A percentile compares a stretch with the other conserved stretches of the same genome.
Evolutionary conservation across 2,888 invertebrate species (phyloP).

Genomic region (Leptinotarsa haldemani): DNA sequence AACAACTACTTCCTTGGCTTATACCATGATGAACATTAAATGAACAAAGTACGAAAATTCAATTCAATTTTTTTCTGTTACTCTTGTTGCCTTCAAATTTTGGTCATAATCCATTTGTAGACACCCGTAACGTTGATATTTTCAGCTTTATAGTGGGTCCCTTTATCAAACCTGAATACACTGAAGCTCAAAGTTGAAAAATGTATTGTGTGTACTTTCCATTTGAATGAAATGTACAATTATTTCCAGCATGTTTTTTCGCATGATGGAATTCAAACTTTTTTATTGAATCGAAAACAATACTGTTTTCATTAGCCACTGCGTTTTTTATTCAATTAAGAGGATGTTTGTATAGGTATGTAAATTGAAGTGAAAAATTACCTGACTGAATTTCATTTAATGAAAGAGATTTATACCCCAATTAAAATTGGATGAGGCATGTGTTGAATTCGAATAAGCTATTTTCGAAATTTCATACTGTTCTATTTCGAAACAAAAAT

Average conservation of each 20-base stretch:
- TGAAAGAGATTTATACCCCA: constrained; percentile 33
- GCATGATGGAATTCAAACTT: background rate
- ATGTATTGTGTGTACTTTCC: background rate
- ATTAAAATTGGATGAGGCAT: constrained; percentile 35
- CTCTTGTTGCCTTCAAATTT: too few relatives aligned
- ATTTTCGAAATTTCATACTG: constrained; percentile 10
- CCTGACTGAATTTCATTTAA: constrained; percentile 30
- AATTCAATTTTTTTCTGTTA: too few relatives aligned
- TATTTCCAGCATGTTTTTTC: background rate
- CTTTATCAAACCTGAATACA: background rate
- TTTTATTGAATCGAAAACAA: constrained; percentile 15
- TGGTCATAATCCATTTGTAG: too few relatives aligned
- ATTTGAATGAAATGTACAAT: background rate
- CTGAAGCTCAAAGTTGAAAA: background rate
- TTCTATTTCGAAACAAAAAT: constrained; percentile 1
- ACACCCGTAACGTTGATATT: too few relatives aligned
- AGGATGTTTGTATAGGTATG: constrained; percentile 25
- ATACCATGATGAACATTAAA: too few relatives aligned
- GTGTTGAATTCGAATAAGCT: background rate
- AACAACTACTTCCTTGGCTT: too few relatives aligned
- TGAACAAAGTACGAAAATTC: too few relatives aligned
- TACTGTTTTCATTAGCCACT: constrained; percentile 5
- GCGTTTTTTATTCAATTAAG: constrained; percentile 34
- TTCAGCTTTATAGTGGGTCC: too few relatives aligned
- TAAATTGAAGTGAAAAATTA: constrained; percentile 33